phyloP scores from a whole-genome alignment of 2,797 vertebrate species.

The Vultur gryphus region DNA sequence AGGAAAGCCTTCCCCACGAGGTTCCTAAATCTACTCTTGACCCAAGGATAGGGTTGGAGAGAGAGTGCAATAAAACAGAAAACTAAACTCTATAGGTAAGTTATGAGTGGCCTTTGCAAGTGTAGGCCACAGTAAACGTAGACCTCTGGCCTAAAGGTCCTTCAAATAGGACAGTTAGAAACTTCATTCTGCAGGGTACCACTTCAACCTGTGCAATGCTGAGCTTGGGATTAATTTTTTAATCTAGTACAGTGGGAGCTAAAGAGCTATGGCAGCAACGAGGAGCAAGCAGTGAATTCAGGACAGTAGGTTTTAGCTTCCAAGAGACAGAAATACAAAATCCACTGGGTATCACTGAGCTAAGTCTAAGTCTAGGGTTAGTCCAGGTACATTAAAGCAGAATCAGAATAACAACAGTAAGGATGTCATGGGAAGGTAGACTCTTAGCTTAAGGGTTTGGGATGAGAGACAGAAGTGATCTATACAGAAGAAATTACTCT shows the following conservation, averaged over 20 bases:
- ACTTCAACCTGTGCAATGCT: neutral
- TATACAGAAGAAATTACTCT: neutral
- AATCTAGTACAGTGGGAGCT: neutral
- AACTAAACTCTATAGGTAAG: neutral
- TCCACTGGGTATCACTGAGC: neutral
- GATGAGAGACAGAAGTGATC: neutral
- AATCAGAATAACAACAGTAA: neutral
- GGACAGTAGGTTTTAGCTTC: neutral
- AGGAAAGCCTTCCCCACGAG: neutral
- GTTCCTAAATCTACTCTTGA: neutral
- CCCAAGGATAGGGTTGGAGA: neutral
- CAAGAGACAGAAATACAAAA: neutral
- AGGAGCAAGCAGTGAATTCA: neutral
- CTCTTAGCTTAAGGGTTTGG: neutral
- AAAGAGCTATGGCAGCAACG: neutral
- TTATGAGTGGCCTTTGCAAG: neutral
- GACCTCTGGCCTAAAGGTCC: neutral
- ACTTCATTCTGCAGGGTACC: neutral
- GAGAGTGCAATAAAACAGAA: neutral
- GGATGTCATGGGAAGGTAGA: neutral
- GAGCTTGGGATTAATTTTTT: neutral
- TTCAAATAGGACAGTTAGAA: neutral
- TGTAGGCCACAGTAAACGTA: neutral
- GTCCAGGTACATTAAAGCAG: neutral
- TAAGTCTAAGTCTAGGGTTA: neutral